Percentiles rank a stretch among this genome's conserved stretches.
phyloP scores from a whole-genome alignment of 2,113 vertebrate genomes.

The Acinonyx jubatus region DNA sequence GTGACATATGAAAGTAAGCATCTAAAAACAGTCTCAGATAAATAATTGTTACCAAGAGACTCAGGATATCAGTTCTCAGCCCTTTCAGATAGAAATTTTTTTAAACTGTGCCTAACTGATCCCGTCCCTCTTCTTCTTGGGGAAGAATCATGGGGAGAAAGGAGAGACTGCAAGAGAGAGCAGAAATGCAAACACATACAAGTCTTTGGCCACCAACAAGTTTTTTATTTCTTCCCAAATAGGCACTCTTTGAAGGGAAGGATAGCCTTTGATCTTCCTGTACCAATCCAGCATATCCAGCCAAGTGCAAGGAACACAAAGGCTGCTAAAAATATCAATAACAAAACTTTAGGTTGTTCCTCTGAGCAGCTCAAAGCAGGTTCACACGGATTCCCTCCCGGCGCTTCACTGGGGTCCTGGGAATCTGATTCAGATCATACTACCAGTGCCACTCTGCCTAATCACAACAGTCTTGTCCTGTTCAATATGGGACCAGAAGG shows the following conservation, averaged over 20 bases:
- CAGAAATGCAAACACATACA: background rate
- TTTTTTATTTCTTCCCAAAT: conserved; percentile 43
- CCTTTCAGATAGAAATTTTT: background rate
- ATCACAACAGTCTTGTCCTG: background rate
- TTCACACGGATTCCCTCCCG: background rate
- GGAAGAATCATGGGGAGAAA: background rate
- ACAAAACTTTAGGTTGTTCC: conserved; percentile 30
- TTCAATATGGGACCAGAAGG: background rate
- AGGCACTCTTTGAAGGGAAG: background rate
- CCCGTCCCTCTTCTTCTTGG: background rate
- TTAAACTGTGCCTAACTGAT: background rate
- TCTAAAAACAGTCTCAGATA: background rate
- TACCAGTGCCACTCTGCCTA: background rate
- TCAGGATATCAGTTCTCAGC: background rate
- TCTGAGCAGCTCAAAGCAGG: background rate
- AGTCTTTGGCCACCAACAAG: background rate
- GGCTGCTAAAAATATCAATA: conserved; percentile 10
- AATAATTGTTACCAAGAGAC: background rate
- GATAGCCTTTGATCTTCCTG: conserved; percentile 43
- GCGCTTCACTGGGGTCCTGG: conserved; percentile 7
- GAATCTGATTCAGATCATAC: conserved; percentile 38
- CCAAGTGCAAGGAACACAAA: conserved; percentile 5
- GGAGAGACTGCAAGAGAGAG: background rate
- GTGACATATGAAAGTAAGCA: background rate
- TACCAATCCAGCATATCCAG: background rate